Evolutionary conservation across 2,113 vertebrate species (phyloP).

Genomic region (Lepus americanus): DNA sequence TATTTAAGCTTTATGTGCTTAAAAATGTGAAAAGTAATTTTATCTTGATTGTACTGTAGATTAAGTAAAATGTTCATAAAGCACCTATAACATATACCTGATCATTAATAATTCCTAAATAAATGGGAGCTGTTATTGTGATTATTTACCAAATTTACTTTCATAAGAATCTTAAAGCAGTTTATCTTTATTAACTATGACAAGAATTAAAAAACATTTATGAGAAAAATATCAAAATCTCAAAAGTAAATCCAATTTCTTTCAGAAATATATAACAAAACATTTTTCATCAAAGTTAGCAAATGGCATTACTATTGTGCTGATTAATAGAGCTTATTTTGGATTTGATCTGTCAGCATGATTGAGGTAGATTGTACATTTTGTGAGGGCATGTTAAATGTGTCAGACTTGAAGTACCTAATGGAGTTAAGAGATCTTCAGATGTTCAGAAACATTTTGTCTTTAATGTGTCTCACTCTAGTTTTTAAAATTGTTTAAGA

Average conservation of each 20-base stretch:
- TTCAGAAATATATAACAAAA: constrained; percentile 52
- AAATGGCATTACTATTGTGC: constrained; percentile 25
- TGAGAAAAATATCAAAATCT: constrained; percentile 9
- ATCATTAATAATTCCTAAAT: constrained; percentile 31
- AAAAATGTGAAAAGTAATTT: constrained; percentile 38
- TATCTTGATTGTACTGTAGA: neutral
- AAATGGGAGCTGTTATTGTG: constrained; percentile 32
- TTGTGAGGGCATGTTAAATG: constrained; percentile 28
- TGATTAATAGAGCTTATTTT: constrained; percentile 49
- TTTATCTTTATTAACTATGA: constrained; percentile 14
- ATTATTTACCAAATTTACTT: constrained; percentile 51
- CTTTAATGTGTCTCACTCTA: constrained; percentile 19
- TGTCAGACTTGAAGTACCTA: neutral
- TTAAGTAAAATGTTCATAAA: constrained; percentile 33
- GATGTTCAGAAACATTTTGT: constrained; percentile 59
- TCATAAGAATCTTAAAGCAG: constrained; percentile 30
- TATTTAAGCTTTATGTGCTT: neutral
- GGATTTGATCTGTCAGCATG: constrained; percentile 6
- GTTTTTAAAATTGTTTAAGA: neutral
- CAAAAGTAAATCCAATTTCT: constrained; percentile 42
- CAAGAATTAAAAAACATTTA: neutral
- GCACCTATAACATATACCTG: neutral
- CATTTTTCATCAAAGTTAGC: constrained; percentile 36
- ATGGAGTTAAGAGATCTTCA: constrained; percentile 49
- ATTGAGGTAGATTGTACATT: constrained; percentile 11